Base-by-base conservation (phyloP, 2,797 vertebrate genomes). In the Chiloscyllium punctatum region DNA sequence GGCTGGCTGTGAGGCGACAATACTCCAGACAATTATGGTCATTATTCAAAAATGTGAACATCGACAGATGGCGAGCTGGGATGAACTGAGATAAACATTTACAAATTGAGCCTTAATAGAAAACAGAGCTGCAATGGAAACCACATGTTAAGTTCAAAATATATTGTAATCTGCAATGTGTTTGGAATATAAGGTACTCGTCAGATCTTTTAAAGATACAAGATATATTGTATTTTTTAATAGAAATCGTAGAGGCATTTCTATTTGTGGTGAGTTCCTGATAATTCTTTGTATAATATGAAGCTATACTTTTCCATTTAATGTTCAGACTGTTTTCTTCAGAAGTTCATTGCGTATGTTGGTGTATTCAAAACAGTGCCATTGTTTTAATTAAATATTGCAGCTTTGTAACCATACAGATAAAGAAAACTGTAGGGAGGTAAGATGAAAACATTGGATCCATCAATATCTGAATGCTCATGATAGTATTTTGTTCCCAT, bases 121-220 rank as follows among this genome's bases (percentile, higher is more conserved):
- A 95, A 95, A 53, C 94, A 95, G 57, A 91, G 30, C 25, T 53
- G 13, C 3, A 95, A 77, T 77, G 48, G 71, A 77, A 77, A n/a
- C 94, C 71, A 74, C 48, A 95, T 77, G 94, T 51, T 77, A 7
- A 74, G 30, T 74, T 7, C 27, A 95, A 95, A 95, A 95, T 95
- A 94, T 94, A 42, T 27, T 48, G 21, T 18, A 30, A 72, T 94
- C 27, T 71, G 57, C 51, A 77, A 57, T 53, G 48, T 16, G 27
- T 53, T 74, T 77, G 94, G 48, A 33, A 95, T 25, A 1, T 66
- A 25, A 95, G 71, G 30, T 77, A 21, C 18, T n/a, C 16, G 1
- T 11, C 62, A 37, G n/a, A 25, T 69, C 42, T 21, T 42, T 69
- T 4, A 42, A 25, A 69, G 23, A 9, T 42, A 69, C 25, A 92